These are phyloP conservation scores for Pyrrhosoma nymphula DNA, from an alignment of 2,888 invertebrate genomes.

Conservation along the genomic window DNA sequence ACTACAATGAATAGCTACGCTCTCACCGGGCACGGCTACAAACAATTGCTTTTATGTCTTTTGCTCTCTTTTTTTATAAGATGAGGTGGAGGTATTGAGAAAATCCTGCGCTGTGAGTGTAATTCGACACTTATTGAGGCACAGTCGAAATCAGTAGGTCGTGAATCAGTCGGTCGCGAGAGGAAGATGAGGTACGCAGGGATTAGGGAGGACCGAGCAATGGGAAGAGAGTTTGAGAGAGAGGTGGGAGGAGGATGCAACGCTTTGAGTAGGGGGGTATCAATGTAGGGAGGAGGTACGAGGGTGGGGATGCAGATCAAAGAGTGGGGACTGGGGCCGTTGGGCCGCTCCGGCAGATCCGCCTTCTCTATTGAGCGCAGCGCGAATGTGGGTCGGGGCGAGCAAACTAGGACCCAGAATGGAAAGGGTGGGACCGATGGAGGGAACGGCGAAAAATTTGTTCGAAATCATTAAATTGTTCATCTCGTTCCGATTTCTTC, in stretches of 20 bases:
- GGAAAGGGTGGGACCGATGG: not conserved
- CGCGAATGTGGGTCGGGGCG: constrained; percentile 14
- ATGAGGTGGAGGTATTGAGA: not conserved
- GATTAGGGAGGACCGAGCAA: not conserved
- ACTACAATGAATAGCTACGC: not conserved
- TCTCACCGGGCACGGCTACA: not conserved
- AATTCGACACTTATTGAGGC: not conserved
- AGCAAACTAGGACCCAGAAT: not conserved
- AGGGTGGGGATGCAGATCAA: not conserved
- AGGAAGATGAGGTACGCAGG: not conserved
- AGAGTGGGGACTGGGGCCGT: not conserved
- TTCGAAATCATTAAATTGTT: not conserved
- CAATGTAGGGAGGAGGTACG: not conserved
- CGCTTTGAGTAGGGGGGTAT: no score
- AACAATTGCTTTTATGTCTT: not conserved
- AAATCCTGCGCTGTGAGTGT: not conserved
- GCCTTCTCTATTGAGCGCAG: not conserved
- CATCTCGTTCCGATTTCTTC: not conserved
- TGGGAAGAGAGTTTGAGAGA: no score
- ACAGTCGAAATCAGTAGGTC: not conserved
- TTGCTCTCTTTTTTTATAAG: not conserved
- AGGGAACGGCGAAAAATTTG: not conserved
- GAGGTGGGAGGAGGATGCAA: no score
- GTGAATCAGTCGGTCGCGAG: not conserved
- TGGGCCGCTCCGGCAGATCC: not conserved